Evolutionary conservation across 2,888 invertebrate genomes (phyloP).

Genomic region (Epistrophe eligans): DNA sequence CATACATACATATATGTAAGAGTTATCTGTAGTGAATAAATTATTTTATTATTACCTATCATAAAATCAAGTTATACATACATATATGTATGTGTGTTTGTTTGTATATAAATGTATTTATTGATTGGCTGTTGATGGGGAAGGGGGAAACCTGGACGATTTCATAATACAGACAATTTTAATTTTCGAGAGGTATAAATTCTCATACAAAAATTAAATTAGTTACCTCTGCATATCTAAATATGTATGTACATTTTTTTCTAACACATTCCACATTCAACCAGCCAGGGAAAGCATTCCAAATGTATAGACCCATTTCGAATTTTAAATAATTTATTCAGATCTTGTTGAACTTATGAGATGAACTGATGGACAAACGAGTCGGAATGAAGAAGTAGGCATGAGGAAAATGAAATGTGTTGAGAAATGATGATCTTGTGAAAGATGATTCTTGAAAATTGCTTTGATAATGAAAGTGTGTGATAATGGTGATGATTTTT

Average conservation of each 20-base stretch:
- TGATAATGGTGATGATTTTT: too few species aligned
- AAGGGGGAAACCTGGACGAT: neutral
- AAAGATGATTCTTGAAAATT: constrained; percentile 29
- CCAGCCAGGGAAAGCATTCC: neutral
- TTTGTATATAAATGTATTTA: constrained; percentile 26
- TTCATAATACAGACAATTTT: neutral
- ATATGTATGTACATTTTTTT: too few species aligned
- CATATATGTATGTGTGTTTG: neutral
- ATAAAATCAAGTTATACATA: neutral
- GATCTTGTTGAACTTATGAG: constrained; percentile 13
- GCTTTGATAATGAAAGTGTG: constrained; percentile 19
- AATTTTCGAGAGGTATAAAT: constrained; percentile 1
- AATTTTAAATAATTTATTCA: constrained; percentile 61
- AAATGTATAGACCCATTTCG: constrained; percentile 14
- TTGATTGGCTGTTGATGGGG: neutral
- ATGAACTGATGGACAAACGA: neutral
- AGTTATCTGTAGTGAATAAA: constrained; percentile 25
- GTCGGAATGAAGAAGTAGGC: neutral
- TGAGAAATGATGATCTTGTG: constrained; percentile 32
- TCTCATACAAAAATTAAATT: neutral
- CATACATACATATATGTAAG: too few species aligned
- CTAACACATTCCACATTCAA: neutral
- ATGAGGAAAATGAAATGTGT: neutral
- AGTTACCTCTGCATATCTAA: neutral
- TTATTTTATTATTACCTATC: constrained; percentile 1